Base-by-base conservation (phyloP, 1,140 invertebrate species). In the Laupala kohalensis region DNA sequence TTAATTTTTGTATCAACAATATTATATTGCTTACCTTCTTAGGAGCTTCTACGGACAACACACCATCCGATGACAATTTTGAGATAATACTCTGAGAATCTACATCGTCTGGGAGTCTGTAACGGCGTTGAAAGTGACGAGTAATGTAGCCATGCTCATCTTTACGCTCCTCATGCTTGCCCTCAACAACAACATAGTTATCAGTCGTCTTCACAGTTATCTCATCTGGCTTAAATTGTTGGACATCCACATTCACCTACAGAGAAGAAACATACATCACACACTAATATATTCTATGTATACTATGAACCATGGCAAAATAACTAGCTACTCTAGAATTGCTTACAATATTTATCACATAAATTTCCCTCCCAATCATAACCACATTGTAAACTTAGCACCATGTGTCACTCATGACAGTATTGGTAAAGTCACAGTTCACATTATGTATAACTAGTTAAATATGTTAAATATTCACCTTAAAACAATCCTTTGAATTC, bases 171-270 rank as follows among this genome's bases (percentile, higher is more conserved):
- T 90, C 88, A 72, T 90, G 88, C 77, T 89, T 90, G 0, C 86
- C 90, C 77, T 88, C 83, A 12, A 92, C 81, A 6, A 89, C 82
- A 0, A 92, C 81, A 62, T 82, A 84, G 69, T 88, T 86, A 73
- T 90, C 88, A 1, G 87, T 81, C 13, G 90, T 88, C 80, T 90
- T 93, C 1, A 94, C 88, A 37, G 83, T 87, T 26, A 94, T 84
- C 78, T 95, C 92, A 71, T 94, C 90, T 0, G 92, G 91, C 72
- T 86, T 84, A 79, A 93, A 94, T 74, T 92, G 88, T 68, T 88
- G 86, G 0, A 94, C 88, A 76, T 92, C 90, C 74, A 92, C 78
- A 63, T 84, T 83, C 65, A 88, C 83, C 74, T 87, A 82, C 71
- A 69, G 5, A n/a, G 9, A 2, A 53, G 23, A 66, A 12, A 5